Evolutionary conservation across 2,888 invertebrate genomes (phyloP), one percentile per base, ranked within the genome.

Genomic region (Unio pictorum): DNA sequence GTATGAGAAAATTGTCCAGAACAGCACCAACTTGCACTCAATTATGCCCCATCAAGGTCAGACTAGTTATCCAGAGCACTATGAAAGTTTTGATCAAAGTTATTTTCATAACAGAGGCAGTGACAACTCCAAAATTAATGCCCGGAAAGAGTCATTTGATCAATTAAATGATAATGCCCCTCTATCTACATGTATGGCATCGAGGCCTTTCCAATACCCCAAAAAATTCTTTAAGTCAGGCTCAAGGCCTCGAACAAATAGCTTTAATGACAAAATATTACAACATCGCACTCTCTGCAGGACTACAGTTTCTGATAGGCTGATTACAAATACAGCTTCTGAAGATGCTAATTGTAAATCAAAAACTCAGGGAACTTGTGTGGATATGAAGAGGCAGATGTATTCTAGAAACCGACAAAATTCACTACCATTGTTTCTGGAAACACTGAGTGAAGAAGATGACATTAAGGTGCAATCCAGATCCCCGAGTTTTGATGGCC

Each of bases 381-480:
- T 64, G 54, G 66, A 68, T 57, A 55, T 57, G 23, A 69, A 67
- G 61, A 62, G 78, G 54, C 76, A 68, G 34, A 67, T 75, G 55
- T 86, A 84, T 76, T 80, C 82, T 15, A 71, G 68, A 58, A 73
- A 73, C 18, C 71, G 84, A 26, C 86, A 86, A 58, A 85, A 83
- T 55, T 86, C 87, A 8, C 65, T 87, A n/a, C 86, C 86, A 26
- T 65, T 84, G 8, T 81, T 74, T 68, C 73, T 87, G 15, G 86
- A 86, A 64, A 85, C 87, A 18, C 73, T 87, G 17, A 80, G 73
- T 64, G 86, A 86, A 68, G 86, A 84, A 69, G 86, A 85, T 30
- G 86, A 86, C 67, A 71, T 70, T 8, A 76, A 67, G 55, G 61
- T 65, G 34, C 59, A 67, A 18, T 70, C 72, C 34, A 72, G 70